Evolutionary conservation across 2,797 vertebrate species (phyloP).

Genomic region (Enteromius treurensis): DNA sequence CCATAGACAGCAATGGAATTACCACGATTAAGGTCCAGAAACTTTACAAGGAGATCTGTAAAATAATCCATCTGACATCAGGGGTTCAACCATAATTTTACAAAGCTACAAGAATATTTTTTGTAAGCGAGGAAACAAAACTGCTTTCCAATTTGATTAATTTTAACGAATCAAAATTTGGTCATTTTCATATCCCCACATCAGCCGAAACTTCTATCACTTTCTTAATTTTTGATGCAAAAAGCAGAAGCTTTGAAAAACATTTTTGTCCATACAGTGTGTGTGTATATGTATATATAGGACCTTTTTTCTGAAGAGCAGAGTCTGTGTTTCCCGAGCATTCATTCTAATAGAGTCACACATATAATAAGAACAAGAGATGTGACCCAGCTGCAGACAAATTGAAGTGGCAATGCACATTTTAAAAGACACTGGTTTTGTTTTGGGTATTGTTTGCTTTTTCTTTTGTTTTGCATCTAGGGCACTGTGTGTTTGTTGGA

Average conservation of each 20-base stretch:
- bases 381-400: constrained; percentile 40
- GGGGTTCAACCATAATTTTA: too few species aligned
- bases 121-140: too few species aligned
- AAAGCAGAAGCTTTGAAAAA: not conserved
- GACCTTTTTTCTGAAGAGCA: not conserved
- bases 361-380: constrained; percentile 38
- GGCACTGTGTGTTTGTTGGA: constrained; percentile 19
- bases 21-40: too few species aligned
- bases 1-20: too few species aligned
- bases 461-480: constrained; percentile 42
- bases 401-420: constrained; percentile 47
- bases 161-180: not conserved
- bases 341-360: constrained; percentile 18
- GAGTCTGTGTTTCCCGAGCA: constrained; percentile 4
- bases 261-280: not conserved
- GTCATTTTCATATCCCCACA: not conserved
- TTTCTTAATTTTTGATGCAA: not conserved
- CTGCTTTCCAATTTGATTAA: too few species aligned
- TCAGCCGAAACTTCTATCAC: not conserved
- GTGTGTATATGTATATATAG: not conserved
- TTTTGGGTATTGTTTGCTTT: constrained; percentile 37
- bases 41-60: too few species aligned
- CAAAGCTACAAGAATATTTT: too few species aligned
- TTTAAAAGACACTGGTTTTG: constrained; percentile 18
- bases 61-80: too few species aligned